phyloP scores from a whole-genome alignment of 2,888 invertebrate genomes.

The Ochropacha duplaris region DNA sequence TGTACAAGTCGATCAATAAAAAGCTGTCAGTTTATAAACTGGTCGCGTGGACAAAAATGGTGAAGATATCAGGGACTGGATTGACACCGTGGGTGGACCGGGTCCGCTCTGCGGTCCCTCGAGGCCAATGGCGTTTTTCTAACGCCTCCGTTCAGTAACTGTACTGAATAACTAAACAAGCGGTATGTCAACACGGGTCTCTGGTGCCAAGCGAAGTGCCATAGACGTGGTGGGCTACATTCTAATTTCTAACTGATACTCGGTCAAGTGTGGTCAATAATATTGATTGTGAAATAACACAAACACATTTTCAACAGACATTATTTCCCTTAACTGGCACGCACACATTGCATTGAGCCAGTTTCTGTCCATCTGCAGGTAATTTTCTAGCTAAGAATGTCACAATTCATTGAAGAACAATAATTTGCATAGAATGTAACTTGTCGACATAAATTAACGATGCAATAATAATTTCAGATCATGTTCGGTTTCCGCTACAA shows the following conservation, averaged over 20 bases:
- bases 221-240: constrained; percentile 4
- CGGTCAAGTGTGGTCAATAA: background rate
- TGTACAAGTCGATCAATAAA: constrained; percentile 8
- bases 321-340: background rate
- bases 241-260: background rate
- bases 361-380: background rate
- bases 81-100: constrained; percentile 68
- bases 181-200: constrained; percentile 28
- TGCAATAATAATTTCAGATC: background rate
- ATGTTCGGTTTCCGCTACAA: background rate
- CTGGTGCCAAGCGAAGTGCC: constrained; percentile 21
- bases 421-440: background rate
- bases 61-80: constrained; percentile 44
- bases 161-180: constrained; percentile 56
- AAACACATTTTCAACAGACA: background rate
- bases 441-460: background rate
- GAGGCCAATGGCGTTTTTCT: constrained; percentile 63
- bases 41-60: constrained; percentile 34
- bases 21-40: constrained; percentile 29
- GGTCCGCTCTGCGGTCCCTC: constrained; percentile 40
- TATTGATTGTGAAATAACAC: background rate
- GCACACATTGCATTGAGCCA: background rate
- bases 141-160: constrained; percentile 67
- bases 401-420: background rate
- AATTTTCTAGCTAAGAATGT: background rate